Conservation (phyloP, 2,113 vertebrate species). For the Passerina amoena region DNA sequence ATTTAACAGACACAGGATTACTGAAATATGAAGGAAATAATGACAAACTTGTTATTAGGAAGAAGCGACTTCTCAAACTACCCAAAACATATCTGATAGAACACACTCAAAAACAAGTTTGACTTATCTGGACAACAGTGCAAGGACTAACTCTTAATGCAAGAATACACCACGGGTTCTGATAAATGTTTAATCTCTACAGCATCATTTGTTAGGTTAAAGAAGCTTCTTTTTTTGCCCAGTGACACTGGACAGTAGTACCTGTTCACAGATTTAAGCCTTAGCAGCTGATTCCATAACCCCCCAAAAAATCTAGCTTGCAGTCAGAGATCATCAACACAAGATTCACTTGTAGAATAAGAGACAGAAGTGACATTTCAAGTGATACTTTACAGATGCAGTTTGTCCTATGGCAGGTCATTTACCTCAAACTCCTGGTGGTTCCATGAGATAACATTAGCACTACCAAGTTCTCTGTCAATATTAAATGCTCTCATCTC, state of each 20-base stretch:
- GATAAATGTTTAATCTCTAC: background rate
- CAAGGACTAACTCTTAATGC: background rate
- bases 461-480: conserved; percentile 92
- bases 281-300: background rate
- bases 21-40: background rate
- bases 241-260: background rate
- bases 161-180: background rate
- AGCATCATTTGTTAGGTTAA: background rate
- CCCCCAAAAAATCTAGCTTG: background rate
- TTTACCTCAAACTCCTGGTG: conserved; percentile 98
- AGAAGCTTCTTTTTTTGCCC: background rate
- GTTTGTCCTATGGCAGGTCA: background rate
- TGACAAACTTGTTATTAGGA: background rate
- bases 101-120: no score
- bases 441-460: conserved; percentile 96
- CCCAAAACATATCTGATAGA: no score
- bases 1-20: background rate
- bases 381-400: background rate
- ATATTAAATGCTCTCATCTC: conserved; percentile 95
- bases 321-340: background rate
- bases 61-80: no score
- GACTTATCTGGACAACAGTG: background rate
- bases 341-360: background rate
- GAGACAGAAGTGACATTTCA: background rate
- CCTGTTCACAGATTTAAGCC: background rate